phyloP scores from a whole-genome alignment of 2,888 invertebrate species.

The Drosophila ezoana region DNA sequence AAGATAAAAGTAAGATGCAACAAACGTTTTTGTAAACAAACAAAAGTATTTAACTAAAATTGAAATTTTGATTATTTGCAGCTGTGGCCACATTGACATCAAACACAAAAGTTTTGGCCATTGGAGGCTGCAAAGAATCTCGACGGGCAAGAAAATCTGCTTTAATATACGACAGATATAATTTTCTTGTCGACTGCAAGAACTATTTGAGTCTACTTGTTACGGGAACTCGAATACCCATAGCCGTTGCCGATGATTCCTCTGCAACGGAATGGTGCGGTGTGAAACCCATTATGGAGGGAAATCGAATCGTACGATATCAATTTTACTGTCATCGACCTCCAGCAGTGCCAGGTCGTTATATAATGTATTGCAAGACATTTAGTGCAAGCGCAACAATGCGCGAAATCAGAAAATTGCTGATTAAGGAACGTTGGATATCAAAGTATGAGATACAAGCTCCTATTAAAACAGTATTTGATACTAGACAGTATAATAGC shows the following conservation, averaged over 20 bases:
- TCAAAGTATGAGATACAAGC: slow-evolving; percentile 1
- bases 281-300: not conserved
- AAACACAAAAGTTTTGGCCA: not conserved
- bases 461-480: not conserved
- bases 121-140: not conserved
- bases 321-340: not conserved
- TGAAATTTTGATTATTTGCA: not conserved
- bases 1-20: not conserved
- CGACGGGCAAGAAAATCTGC: not conserved
- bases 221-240: not conserved
- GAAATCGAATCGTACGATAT: slow-evolving; percentile 1
- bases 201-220: slow-evolving; percentile 5
- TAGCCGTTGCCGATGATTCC: too few species aligned
- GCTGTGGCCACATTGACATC: not conserved
- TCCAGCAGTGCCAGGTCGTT: not conserved
- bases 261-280: not conserved
- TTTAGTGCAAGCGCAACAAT: slow-evolving; percentile 1
- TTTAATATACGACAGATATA: not conserved
- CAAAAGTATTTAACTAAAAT: not conserved
- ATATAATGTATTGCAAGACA: not conserved
- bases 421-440: slow-evolving; percentile 12
- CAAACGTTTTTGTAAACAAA: not conserved
- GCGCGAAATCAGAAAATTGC: not conserved
- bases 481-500: not conserved
- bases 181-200: not conserved